Conservation (phyloP, 2,888 invertebrate species). For the Apodemia duryi region DNA sequence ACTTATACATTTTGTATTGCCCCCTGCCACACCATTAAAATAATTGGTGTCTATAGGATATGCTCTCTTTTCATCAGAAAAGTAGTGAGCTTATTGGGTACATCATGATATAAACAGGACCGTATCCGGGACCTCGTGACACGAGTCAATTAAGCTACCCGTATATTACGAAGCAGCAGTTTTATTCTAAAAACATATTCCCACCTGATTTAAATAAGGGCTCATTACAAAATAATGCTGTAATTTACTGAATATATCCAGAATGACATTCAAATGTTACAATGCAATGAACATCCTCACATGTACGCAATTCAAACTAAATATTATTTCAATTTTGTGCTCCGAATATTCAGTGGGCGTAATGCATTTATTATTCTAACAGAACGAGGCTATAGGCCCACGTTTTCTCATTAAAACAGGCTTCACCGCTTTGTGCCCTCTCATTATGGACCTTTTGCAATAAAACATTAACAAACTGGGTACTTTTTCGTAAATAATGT, state of each 20-base stretch:
- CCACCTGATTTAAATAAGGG: neutral
- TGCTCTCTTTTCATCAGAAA: too few species aligned
- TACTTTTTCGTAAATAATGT: slow-evolving; percentile 10
- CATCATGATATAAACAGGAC: too few species aligned
- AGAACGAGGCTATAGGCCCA: slow-evolving; percentile 25
- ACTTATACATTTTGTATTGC: too few species aligned
- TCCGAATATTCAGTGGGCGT: slow-evolving; percentile 14
- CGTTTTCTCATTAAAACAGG: slow-evolving; percentile 26
- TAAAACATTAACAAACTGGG: slow-evolving; percentile 25
- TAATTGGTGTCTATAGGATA: too few species aligned
- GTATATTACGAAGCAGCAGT: too few species aligned
- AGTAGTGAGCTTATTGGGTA: too few species aligned
- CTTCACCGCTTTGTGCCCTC: slow-evolving; percentile 24
- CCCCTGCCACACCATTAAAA: too few species aligned
- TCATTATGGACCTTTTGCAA: slow-evolving; percentile 25
- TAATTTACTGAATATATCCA: slow-evolving; percentile 2
- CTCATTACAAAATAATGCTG: slow-evolving; percentile 5
- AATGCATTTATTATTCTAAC: slow-evolving; percentile 28
- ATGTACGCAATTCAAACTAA: slow-evolving; percentile 1
- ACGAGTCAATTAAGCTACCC: too few species aligned
- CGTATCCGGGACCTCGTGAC: too few species aligned
- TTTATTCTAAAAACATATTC: neutral
- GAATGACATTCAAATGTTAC: slow-evolving; percentile 1
- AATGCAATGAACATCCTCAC: neutral
- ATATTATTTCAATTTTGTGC: slow-evolving; percentile 20